A percentile compares a stretch with the other conserved stretches of the same genome.
These are phyloP conservation scores for Tachypleus tridentatus DNA, from an alignment of 1,140 invertebrate species.

Conservation along the genomic window DNA sequence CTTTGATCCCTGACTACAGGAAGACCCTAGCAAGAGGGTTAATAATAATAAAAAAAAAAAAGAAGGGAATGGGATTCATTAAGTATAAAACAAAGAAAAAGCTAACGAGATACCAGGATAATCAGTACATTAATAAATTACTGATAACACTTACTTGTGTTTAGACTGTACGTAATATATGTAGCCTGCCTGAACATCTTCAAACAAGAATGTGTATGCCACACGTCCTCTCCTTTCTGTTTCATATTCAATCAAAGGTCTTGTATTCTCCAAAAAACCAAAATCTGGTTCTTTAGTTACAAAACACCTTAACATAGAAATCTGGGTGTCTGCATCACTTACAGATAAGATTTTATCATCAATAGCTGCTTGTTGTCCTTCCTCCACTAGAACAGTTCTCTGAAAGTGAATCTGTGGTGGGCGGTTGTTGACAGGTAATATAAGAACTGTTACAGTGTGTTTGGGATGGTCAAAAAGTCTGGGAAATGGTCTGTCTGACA, in stretches of 20 bases:
- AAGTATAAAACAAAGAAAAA: too few species aligned
- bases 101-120: too few species aligned
- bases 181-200: slow-evolving; percentile 15
- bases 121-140: background rate
- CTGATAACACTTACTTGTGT: slow-evolving; percentile 10
- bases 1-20: too few species aligned
- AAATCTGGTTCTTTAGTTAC: slow-evolving; percentile 29
- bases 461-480: slow-evolving; percentile 7
- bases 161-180: slow-evolving; percentile 13
- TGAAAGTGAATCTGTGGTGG: slow-evolving; percentile 14
- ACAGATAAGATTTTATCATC: slow-evolving; percentile 15
- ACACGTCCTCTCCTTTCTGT: slow-evolving; percentile 4
- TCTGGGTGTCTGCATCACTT: slow-evolving; percentile 15
- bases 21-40: too few species aligned
- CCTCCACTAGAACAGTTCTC: slow-evolving; percentile 16
- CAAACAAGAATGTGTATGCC: slow-evolving; percentile 12
- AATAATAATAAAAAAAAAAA: too few species aligned
- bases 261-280: slow-evolving; percentile 28
- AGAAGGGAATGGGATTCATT: too few species aligned
- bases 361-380: slow-evolving; percentile 6
- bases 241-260: slow-evolving; percentile 13
- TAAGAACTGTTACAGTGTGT: slow-evolving; percentile 11
- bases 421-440: slow-evolving; percentile 12
- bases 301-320: slow-evolving; percentile 24
- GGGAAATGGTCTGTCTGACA: slow-evolving; percentile 17